Base-by-base conservation (phyloP, 2,888 invertebrate genomes). In the Andrena hattorfiana region DNA sequence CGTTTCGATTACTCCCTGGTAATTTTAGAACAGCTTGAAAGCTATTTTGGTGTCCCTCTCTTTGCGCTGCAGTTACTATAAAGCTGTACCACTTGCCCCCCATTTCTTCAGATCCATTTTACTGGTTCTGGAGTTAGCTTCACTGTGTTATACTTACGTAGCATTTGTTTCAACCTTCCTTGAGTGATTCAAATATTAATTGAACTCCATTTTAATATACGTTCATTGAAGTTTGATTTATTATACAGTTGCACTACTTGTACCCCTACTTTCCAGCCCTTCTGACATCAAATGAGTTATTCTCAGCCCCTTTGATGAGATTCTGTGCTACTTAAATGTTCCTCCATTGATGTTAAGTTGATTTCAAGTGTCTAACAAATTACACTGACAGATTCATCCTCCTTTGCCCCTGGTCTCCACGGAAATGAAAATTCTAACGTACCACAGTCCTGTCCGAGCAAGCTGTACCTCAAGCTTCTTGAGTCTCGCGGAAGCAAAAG, bases 391-490 rank as follows among this genome's bases (percentile, higher is more conserved):
- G 8, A 30, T 30, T 28, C 16, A 59, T 28, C 32, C 4, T n/a
- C 8, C 59, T 28, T n/a, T 13, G 8, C 23, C 16, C 10, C 4
- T 32, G 13, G 32, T 32, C 13, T 13, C 54, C 13, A 10, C 8
- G 7, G 35, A 13, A 77, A 67, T 23, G 51, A 51, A 54, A 30
- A 60, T 59, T n/a, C 16, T 6, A 8, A 13, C 30, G 64, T 71
- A 28, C 35, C 16, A 7, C 10, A n/a, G 68, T 26, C 1, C 6
- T 28, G 20, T 56, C 10, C 26, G 28, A 51, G 8, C 16, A 74
- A 62, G 23, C 8, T 30, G 30, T 66, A 60, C 51, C 59, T 35
- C 13, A 30, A 6, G 48, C 28, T 42, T 28, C n/a, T 67, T 66
- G 10, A 13, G n/a, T 35, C 32, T 32, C 49, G n/a, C n/a, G 20